Evolutionary conservation across 2,113 vertebrate genomes (phyloP).

Genomic region (Cygnus buccinator): DNA sequence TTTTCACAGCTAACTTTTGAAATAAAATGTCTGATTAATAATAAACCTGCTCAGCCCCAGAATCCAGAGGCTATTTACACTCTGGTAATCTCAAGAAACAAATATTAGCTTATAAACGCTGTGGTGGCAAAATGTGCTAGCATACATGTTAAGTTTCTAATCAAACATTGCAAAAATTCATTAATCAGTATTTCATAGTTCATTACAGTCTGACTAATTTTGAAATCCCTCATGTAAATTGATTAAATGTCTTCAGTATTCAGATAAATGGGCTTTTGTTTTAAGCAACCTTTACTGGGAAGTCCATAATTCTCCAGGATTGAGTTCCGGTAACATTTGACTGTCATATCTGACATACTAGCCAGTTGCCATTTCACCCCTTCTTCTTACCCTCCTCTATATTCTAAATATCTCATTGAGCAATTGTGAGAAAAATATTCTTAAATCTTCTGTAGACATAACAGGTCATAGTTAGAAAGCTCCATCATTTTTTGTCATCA

Average conservation of each 20-base stretch:
- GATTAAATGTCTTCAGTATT: slow-evolving; percentile 83
- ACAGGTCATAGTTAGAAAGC: slow-evolving; percentile 43
- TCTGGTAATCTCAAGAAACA: slow-evolving; percentile 37
- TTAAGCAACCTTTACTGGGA: slow-evolving; percentile 80
- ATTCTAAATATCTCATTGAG: slow-evolving; percentile 44
- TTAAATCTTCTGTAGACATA: slow-evolving; percentile 40
- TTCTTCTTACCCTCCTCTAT: background rate
- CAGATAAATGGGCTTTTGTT: slow-evolving; percentile 86
- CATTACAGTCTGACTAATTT: slow-evolving; percentile 89
- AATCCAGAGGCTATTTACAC: slow-evolving; percentile 31
- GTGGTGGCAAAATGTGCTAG: slow-evolving; percentile 61
- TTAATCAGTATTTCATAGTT: slow-evolving; percentile 91
- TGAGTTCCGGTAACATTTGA: slow-evolving; percentile 51
- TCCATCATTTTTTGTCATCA: slow-evolving; percentile 42
- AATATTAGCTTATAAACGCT: slow-evolving; percentile 58
- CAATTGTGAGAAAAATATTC: slow-evolving; percentile 30
- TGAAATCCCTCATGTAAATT: slow-evolving; percentile 89
- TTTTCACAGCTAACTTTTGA: background rate
- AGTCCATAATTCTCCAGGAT: slow-evolving; percentile 75
- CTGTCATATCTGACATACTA: slow-evolving; percentile 48
- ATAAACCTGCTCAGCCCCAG: background rate
- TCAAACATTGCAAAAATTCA: slow-evolving; percentile 84
- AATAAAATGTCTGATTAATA: background rate
- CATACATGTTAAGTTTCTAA: slow-evolving; percentile 81
- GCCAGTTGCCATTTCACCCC: slow-evolving; percentile 59